These are phyloP conservation scores for Tetanocera ferruginea DNA, from an alignment of 2,888 invertebrate genomes.

Conservation along the genomic window DNA sequence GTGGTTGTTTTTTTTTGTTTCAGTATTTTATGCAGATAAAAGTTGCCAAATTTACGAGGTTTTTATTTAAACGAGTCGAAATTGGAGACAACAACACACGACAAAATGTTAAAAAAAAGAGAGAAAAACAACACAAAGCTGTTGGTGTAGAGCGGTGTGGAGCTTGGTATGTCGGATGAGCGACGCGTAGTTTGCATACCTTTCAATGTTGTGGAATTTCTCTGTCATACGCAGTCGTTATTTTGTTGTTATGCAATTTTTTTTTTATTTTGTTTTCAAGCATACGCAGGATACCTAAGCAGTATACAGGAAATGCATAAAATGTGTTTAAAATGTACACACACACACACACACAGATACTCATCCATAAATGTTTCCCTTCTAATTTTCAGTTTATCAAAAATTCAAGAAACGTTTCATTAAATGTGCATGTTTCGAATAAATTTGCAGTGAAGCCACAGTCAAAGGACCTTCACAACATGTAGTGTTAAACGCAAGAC, in stretches of 20 bases:
- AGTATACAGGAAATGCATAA: constrained; percentile 5
- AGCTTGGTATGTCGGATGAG: not conserved
- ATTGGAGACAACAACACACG: constrained; percentile 28
- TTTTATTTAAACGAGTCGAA: constrained; percentile 43
- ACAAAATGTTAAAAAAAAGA: not conserved
- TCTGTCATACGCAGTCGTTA: not conserved
- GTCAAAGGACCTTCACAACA: not conserved
- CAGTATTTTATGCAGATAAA: constrained; percentile 28
- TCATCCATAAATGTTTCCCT: not conserved
- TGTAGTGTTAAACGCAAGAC: not conserved
- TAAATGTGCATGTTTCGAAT: constrained; percentile 67
- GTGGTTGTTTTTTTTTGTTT: not conserved
- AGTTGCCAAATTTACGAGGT: constrained; percentile 43
- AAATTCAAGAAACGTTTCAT: constrained; percentile 65
- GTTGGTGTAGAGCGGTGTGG: not conserved
- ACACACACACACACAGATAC: not conserved
- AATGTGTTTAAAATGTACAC: constrained; percentile 25
- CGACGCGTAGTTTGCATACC: not conserved
- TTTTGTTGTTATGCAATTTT: not conserved
- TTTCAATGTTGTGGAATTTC: not conserved
- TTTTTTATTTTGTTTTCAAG: not conserved
- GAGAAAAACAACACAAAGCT: not conserved
- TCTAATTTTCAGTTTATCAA: constrained; percentile 57
- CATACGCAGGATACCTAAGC: not conserved
- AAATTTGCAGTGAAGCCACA: constrained; percentile 52